These are phyloP conservation scores for Heteromurus nitidus DNA, from an alignment of 2,888 invertebrate genomes.

Conservation along the genomic window DNA sequence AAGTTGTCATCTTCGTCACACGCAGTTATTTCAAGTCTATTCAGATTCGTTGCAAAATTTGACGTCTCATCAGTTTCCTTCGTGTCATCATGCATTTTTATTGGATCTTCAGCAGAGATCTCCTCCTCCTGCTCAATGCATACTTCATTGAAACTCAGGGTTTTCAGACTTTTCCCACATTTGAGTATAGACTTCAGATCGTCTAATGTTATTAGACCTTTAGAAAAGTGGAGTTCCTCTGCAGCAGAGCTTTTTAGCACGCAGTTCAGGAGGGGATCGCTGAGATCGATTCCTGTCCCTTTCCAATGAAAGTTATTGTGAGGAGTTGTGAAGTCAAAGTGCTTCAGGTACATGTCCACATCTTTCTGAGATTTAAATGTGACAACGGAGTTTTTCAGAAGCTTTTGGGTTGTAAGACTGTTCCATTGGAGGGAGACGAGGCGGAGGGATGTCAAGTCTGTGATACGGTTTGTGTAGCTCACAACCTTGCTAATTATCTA, in stretches of 20 bases:
- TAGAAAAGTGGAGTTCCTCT: conserved; percentile 53
- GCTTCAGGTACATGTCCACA: conserved; percentile 29
- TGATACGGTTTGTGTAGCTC: conserved; percentile 24
- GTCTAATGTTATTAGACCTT: conserved; percentile 35
- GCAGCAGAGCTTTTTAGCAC: conserved; percentile 22
- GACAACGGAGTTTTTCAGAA: conserved; percentile 41
- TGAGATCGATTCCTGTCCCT: conserved; percentile 28
- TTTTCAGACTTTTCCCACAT: conserved; percentile 22
- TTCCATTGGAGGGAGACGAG: conserved; percentile 48
- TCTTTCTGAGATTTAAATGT: conserved; percentile 40
- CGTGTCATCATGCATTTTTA: background rate
- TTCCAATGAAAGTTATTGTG: conserved; percentile 58
- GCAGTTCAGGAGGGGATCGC: background rate
- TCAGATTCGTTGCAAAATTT: background rate
- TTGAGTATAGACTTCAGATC: conserved; percentile 42
- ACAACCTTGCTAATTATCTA: conserved; percentile 50
- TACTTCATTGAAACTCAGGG: conserved; percentile 54
- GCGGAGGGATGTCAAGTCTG: conserved; percentile 25
- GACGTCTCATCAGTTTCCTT: background rate
- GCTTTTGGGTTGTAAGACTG: background rate
- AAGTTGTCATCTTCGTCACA: conserved; percentile 55
- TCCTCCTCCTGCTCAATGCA: conserved; percentile 30
- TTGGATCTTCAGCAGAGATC: background rate
- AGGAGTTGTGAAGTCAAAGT: background rate
- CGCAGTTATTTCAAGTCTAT: conserved; percentile 56